A percentile compares a stretch with the other conserved stretches of the same genome.
phyloP scores from a whole-genome alignment of 2,113 vertebrate species.

The Paramormyrops kingsleyae region DNA sequence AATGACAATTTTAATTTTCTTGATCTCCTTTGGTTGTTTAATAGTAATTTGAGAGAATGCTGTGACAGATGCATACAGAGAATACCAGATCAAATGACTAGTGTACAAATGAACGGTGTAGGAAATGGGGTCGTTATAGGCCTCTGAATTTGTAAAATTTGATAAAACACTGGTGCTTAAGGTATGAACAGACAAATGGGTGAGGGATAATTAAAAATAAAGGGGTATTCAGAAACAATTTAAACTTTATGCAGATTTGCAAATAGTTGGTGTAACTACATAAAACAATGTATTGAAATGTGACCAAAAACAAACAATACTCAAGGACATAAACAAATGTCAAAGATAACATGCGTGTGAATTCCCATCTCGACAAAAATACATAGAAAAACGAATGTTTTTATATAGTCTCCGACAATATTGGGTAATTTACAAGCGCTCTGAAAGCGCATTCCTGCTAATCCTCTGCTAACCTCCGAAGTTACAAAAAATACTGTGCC shows the following conservation, averaged over 20 bases:
- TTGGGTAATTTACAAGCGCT: neutral
- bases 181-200: too few relatives aligned
- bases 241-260: too few relatives aligned
- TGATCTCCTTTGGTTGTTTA: neutral
- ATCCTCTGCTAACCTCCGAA: neutral
- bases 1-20: neutral
- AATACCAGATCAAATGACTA: neutral
- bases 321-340: neutral
- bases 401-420: neutral
- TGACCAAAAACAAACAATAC: neutral
- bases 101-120: too few relatives aligned
- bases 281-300: neutral
- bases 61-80: neutral
- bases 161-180: too few relatives aligned
- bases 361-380: neutral
- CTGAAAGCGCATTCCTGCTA: neutral
- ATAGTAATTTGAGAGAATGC: neutral
- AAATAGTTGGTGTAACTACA: neutral
- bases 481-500: neutral
- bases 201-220: too few relatives aligned
- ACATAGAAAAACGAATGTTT: neutral
- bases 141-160: too few relatives aligned
- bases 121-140: too few relatives aligned
- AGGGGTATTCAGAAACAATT: too few relatives aligned
- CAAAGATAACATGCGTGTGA: neutral